Conservation (phyloP, 2,888 invertebrate genomes). For the Xylota sylvarum region DNA sequence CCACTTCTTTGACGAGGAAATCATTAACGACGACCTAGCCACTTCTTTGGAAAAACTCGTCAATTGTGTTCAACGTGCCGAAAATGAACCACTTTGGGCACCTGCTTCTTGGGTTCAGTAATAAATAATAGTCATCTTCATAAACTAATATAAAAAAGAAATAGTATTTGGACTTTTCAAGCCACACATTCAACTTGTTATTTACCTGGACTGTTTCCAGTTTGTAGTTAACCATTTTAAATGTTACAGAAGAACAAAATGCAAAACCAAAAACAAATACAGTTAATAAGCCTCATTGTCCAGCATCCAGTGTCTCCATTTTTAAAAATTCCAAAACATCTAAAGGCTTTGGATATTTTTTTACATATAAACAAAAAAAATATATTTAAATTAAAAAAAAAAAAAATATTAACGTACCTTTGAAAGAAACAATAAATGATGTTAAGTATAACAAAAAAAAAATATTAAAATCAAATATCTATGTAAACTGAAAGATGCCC, state of each 20-base stretch:
- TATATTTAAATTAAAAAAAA: too few species aligned
- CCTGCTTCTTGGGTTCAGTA: conserved; percentile 97
- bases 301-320: conserved; percentile 75
- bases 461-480: conserved; percentile 48
- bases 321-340: conserved; percentile 68
- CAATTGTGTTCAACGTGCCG: conserved; percentile 92
- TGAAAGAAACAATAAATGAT: conserved; percentile 72
- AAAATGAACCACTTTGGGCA: conserved; percentile 97
- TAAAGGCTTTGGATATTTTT: conserved; percentile 74
- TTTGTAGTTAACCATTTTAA: conserved; percentile 66
- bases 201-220: conserved; percentile 54
- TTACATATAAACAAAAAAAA: conserved; percentile 61
- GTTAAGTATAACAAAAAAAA: conserved; percentile 56
- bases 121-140: conserved; percentile 66
- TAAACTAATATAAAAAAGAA: neutral
- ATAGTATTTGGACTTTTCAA: conserved; percentile 63
- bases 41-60: conserved; percentile 94
- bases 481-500: conserved; percentile 39
- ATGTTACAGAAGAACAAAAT: conserved; percentile 45
- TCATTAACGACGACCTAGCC: conserved; percentile 96
- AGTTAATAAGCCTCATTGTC: conserved; percentile 63
- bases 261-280: conserved; percentile 15
- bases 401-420: conserved; percentile 67
- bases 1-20: conserved; percentile 96
- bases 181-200: conserved; percentile 71